Conservation (phyloP, 2,888 invertebrate species). For the Scaptomyza parva region DNA sequence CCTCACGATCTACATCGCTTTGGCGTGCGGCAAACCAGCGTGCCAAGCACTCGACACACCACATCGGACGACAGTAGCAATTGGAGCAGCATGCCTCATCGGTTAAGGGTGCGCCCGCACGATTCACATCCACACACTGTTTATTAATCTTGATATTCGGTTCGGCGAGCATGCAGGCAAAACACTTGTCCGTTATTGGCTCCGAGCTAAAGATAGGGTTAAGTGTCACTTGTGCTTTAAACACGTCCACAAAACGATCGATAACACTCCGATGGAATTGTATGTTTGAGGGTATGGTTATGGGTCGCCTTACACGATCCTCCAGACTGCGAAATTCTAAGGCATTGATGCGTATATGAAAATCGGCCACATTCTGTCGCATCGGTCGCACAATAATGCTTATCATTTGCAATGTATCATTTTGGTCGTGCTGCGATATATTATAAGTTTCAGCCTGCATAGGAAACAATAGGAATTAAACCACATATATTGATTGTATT, state of each 20-base stretch:
- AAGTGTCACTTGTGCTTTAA: slow-evolving; percentile 89
- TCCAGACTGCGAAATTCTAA: slow-evolving; percentile 91
- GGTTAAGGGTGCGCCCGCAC: slow-evolving; percentile 82
- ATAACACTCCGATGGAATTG: slow-evolving; percentile 91
- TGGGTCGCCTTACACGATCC: slow-evolving; percentile 89
- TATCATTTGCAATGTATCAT: slow-evolving; percentile 91
- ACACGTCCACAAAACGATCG: slow-evolving; percentile 94
- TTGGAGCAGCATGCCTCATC: slow-evolving; percentile 84
- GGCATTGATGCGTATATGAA: slow-evolving; percentile 91
- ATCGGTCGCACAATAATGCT: slow-evolving; percentile 91
- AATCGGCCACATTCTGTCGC: slow-evolving; percentile 87
- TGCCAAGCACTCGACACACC: slow-evolving; percentile 94
- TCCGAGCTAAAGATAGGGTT: slow-evolving; percentile 88
- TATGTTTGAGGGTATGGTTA: slow-evolving; percentile 89
- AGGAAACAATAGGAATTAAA: neutral
- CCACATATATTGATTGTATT: neutral
- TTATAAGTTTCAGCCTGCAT: slow-evolving; percentile 89
- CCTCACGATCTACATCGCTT: slow-evolving; percentile 88
- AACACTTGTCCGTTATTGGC: slow-evolving; percentile 92
- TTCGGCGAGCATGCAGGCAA: slow-evolving; percentile 93
- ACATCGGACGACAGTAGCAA: slow-evolving; percentile 93
- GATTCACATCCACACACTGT: slow-evolving; percentile 87
- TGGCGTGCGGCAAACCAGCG: slow-evolving; percentile 95
- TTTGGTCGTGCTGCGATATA: slow-evolving; percentile 88
- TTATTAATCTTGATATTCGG: slow-evolving; percentile 93